Evolutionary conservation across 2,888 invertebrate genomes (phyloP).

Genomic region (Nesidiocoris tenuis): DNA sequence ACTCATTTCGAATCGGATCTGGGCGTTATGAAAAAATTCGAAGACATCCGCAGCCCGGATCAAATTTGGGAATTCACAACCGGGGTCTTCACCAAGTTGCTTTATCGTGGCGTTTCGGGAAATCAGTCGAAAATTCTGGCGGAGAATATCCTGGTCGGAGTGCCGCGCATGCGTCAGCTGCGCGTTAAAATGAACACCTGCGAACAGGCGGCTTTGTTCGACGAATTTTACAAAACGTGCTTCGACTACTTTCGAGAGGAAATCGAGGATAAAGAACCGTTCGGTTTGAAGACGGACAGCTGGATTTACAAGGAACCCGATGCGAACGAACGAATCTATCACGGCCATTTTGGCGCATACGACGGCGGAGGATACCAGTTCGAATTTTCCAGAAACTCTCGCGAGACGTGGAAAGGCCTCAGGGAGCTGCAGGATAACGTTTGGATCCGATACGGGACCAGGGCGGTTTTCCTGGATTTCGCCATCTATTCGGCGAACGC

Average conservation of each 20-base stretch:
- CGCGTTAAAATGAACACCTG: constrained; percentile 58
- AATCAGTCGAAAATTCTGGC: constrained; percentile 53
- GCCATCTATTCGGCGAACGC: constrained; percentile 72
- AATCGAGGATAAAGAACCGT: constrained; percentile 58
- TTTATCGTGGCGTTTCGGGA: constrained; percentile 57
- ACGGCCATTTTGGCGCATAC: constrained; percentile 60
- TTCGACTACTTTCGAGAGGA: constrained; percentile 60
- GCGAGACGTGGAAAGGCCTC: constrained; percentile 56
- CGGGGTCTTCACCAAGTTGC: constrained; percentile 59
- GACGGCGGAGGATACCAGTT: constrained; percentile 61
- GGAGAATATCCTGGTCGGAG: constrained; percentile 57
- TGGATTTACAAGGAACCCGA: constrained; percentile 1
- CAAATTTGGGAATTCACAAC: constrained; percentile 53
- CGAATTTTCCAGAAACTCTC: constrained; percentile 57
- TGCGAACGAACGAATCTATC: constrained; percentile 55
- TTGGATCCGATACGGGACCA: constrained; percentile 70
- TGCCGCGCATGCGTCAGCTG: constrained; percentile 55
- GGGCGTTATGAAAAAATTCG: neutral
- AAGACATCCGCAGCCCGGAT: neutral
- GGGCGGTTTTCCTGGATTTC: constrained; percentile 70
- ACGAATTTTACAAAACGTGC: constrained; percentile 58
- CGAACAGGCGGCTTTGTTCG: constrained; percentile 58
- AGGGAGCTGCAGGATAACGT: constrained; percentile 58
- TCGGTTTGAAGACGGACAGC: neutral
- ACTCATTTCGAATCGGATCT: neutral